Evolutionary conservation across 2,888 invertebrate species (phyloP), one percentile per base, ranked within the genome.

Genomic region (Creontiades dilutus): DNA sequence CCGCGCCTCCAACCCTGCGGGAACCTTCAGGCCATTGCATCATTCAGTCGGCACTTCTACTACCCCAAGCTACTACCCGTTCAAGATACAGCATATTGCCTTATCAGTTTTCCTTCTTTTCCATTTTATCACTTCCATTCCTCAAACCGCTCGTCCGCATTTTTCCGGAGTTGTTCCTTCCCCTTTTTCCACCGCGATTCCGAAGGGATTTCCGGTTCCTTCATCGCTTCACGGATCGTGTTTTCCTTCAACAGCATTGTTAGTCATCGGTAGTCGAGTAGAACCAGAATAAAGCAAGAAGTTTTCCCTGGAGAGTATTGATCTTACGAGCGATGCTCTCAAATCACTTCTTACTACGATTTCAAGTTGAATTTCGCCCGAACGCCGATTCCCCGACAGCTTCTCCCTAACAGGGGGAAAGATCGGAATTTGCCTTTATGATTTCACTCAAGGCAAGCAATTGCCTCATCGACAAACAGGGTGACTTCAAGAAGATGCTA

Each of bases 41-140:
- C 52, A 82, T 48, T 82, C 52, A 47, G 52, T 82, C 19, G 7
- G 19, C 19, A 82, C 52, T 27, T 27, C 82, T 19, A 82, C 48
- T 52, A 28, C 55, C 85, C 23, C 84, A 14, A 52, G 16, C 84
- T 57, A 52, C 23, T 16, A 47, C 84, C 87, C 87, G 78, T 86
- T 86, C 68, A 80, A 88, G 88, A 88, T 88, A 88, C 61, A 78
- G 78, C 88, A 78, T 88, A 78, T 80, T 80, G 88, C 78, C 88
- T 88, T 88, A 88, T 88, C 88, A 88, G 78, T 88, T 78, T 52
- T 52, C 52, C 80, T 88, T 88, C 47, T 88, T 68, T 28, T 47
- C 52, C 76, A 14, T 76, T 86, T 48, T 86, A 68, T 86, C 88
- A 88, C 76, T 86, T n/a, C 37, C 47, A 23, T 47, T 23, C 28